A percentile compares a stretch with the other conserved stretches of the same genome.
Evolutionary conservation across 2,888 invertebrate genomes (phyloP).

Genomic region (Rhogogaster chlorosoma): DNA sequence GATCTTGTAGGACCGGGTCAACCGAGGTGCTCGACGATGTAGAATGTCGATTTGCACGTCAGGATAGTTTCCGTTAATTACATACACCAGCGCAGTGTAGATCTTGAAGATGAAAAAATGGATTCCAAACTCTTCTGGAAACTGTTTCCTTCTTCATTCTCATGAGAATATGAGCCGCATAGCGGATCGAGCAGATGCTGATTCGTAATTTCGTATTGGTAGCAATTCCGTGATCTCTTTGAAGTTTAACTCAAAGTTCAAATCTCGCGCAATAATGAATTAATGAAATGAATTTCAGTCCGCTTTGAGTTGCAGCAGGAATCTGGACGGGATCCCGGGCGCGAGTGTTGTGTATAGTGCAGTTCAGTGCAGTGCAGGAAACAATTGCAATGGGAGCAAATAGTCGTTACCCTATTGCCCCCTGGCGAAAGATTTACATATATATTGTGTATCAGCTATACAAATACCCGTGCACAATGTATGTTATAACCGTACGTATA

Average conservation of each 20-base stretch:
- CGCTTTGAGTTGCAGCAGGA: neutral
- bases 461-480: neutral
- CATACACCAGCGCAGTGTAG: neutral
- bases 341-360: neutral
- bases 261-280: slow-evolving; percentile 19
- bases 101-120: no score
- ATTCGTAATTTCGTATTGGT: neutral
- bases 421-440: slow-evolving; percentile 66
- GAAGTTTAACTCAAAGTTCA: slow-evolving; percentile 12
- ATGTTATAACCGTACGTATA: neutral
- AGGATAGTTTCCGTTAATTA: neutral
- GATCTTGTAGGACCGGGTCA: slow-evolving; percentile 9
- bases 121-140: no score
- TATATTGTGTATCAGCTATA: slow-evolving; percentile 35
- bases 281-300: slow-evolving; percentile 8
- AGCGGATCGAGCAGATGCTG: neutral
- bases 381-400: slow-evolving; percentile 74
- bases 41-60: neutral
- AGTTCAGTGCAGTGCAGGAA: slow-evolving; percentile 46
- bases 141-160: no score
- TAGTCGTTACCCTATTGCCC: slow-evolving; percentile 75
- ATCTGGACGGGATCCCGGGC: neutral
- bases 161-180: no score
- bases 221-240: neutral
- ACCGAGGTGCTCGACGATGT: neutral